Evolutionary conservation across 2,113 vertebrate genomes (phyloP).

Genomic region (Triplophysa dalaica): DNA sequence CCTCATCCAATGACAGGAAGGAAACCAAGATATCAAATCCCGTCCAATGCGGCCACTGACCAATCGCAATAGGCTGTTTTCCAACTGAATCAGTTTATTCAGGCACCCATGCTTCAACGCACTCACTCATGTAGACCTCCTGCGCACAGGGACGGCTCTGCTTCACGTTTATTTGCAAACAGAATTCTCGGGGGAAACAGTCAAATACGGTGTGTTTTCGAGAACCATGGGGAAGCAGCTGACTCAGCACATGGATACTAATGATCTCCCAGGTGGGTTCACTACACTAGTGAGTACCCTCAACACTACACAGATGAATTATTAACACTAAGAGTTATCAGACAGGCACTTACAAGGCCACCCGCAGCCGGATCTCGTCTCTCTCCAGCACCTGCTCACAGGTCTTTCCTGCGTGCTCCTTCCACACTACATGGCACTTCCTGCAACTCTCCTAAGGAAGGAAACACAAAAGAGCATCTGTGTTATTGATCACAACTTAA

Average conservation of each 20-base stretch:
- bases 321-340: slow-evolving; percentile 1
- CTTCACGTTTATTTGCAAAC: slow-evolving; percentile 7
- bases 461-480: slow-evolving; percentile 45
- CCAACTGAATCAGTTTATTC: slow-evolving; percentile 31
- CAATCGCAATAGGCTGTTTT: slow-evolving; percentile 28
- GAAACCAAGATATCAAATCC: slow-evolving; percentile 64
- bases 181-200: not conserved
- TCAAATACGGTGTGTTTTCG: slow-evolving; percentile 1
- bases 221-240: not conserved
- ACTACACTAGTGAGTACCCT: slow-evolving; percentile 17
- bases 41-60: slow-evolving; percentile 53
- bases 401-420: slow-evolving; percentile 89
- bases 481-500: not conserved
- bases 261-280: slow-evolving; percentile 24
- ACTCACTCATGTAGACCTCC: not conserved
- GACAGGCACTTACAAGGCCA: slow-evolving; percentile 83
- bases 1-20: slow-evolving; percentile 61
- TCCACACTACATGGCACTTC: slow-evolving; percentile 94
- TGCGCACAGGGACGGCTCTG: not conserved
- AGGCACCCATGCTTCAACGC: not conserved
- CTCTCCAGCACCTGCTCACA: slow-evolving; percentile 90
- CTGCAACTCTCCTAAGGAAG: slow-evolving; percentile 85
- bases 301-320: slow-evolving; percentile 17
- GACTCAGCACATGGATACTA: slow-evolving; percentile 32
- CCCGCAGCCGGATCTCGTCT: slow-evolving; percentile 92